Percentiles rank a stretch among this genome's conserved stretches.
Conservation (phyloP, 2,113 vertebrate species). For the Crotalus horridus region DNA sequence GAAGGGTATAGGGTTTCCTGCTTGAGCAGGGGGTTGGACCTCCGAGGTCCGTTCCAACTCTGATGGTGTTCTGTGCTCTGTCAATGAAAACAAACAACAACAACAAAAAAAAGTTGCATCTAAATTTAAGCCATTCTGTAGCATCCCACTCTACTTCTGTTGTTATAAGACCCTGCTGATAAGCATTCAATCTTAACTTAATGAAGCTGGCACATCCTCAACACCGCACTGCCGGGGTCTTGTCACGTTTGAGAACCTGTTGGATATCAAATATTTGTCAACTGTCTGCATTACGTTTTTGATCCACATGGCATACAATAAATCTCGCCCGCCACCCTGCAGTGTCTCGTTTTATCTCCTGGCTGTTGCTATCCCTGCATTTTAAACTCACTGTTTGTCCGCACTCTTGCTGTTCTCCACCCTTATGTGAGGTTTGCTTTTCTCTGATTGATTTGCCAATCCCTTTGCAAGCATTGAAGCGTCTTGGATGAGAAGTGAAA, state of each 20-base stretch:
- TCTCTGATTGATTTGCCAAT: slow-evolving; percentile 12
- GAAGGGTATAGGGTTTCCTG: too few relatives aligned
- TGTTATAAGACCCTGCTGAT: slow-evolving; percentile 49
- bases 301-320: slow-evolving; percentile 51
- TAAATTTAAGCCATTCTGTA: too few relatives aligned
- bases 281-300: slow-evolving; percentile 50
- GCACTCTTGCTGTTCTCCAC: background rate
- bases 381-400: slow-evolving; percentile 26
- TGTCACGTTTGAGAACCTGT: slow-evolving; percentile 45
- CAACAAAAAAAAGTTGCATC: too few relatives aligned
- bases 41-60: too few relatives aligned
- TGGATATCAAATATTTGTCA: slow-evolving; percentile 49
- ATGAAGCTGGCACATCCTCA: slow-evolving; percentile 60
- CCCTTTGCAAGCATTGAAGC: background rate
- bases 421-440: background rate
- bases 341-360: slow-evolving; percentile 32
- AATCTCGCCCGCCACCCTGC: slow-evolving; percentile 38
- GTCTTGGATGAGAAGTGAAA: too few relatives aligned
- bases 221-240: slow-evolving; percentile 35
- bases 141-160: slow-evolving; percentile 1
- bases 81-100: too few relatives aligned
- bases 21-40: too few relatives aligned
- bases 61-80: too few relatives aligned
- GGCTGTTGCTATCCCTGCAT: background rate
- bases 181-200: slow-evolving; percentile 62